These are phyloP conservation scores for Hestina assimilis DNA, from an alignment of 1,140 invertebrate species.

Conservation along the genomic window DNA sequence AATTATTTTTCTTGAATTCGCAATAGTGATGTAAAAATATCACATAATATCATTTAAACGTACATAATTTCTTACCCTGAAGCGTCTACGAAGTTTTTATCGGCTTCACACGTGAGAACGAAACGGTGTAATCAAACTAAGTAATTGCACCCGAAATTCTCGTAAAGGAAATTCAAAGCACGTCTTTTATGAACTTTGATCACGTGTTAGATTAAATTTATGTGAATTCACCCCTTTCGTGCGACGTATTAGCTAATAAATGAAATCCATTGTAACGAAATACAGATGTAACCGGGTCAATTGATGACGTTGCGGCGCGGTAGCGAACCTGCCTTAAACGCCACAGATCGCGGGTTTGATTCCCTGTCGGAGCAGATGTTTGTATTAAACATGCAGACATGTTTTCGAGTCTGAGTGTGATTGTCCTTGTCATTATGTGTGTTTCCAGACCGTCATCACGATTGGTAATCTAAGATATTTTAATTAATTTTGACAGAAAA, in stretches of 20 bases:
- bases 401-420: no score
- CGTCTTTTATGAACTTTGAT: slow-evolving; percentile 37
- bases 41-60: slow-evolving; percentile 9
- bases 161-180: slow-evolving; percentile 48
- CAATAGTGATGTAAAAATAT: slow-evolving; percentile 5
- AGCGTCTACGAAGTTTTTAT: slow-evolving; percentile 67
- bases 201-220: slow-evolving; percentile 32
- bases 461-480: no score
- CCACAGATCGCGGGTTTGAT: no score
- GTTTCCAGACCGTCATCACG: no score
- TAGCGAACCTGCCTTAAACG: no score
- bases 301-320: no score
- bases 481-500: no score
- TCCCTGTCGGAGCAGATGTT: no score
- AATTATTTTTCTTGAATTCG: no score
- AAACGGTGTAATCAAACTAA: slow-evolving; percentile 44
- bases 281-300: no score
- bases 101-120: slow-evolving; percentile 53
- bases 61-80: slow-evolving; percentile 33
- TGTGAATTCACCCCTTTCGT: slow-evolving; percentile 15
- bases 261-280: slow-evolving; percentile 5
- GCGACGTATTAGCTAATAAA: background rate
- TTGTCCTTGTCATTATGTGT: no score
- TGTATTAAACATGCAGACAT: no score
- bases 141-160: slow-evolving; percentile 45